A percentile compares a stretch with the other conserved stretches of the same genome.
Conservation (phyloP, 1,140 invertebrate genomes). For the Aphis gossypii region DNA sequence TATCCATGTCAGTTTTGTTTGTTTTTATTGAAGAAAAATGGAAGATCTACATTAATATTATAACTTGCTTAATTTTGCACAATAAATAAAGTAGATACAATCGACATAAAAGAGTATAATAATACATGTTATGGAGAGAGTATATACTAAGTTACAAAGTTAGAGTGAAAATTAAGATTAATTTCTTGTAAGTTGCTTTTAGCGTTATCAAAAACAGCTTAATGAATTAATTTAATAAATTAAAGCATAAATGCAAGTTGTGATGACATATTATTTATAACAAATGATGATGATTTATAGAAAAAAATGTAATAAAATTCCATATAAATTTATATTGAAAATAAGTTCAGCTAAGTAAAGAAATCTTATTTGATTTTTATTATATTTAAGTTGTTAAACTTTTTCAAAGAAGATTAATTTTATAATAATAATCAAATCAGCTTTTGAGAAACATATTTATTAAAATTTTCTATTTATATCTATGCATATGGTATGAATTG, state of each 20-base stretch:
- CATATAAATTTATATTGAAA: not conserved
- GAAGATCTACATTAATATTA: not conserved
- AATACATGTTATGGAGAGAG: not conserved
- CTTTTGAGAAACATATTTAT: not conserved
- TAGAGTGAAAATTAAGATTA: not conserved
- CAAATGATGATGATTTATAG: not conserved
- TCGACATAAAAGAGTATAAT: not conserved
- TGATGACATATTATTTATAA: not conserved
- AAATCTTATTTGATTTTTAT: not conserved
- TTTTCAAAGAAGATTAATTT: not conserved
- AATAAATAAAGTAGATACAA: not conserved
- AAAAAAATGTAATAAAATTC: not conserved
- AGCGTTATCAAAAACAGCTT: not conserved
- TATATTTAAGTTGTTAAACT: not conserved
- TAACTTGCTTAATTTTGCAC: not conserved
- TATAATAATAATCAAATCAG: not conserved
- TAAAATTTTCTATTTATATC: not conserved
- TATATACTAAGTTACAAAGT: not conserved
- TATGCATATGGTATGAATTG: not conserved
- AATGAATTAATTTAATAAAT: not conserved
- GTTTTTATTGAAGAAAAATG: not conserved
- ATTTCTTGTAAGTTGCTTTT: not conserved
- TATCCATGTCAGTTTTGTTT: not conserved
- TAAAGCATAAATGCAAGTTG: not conserved
- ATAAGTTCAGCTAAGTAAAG: not conserved